Conservation (phyloP, 2,113 vertebrate species). For the Trematomus loennbergii region DNA sequence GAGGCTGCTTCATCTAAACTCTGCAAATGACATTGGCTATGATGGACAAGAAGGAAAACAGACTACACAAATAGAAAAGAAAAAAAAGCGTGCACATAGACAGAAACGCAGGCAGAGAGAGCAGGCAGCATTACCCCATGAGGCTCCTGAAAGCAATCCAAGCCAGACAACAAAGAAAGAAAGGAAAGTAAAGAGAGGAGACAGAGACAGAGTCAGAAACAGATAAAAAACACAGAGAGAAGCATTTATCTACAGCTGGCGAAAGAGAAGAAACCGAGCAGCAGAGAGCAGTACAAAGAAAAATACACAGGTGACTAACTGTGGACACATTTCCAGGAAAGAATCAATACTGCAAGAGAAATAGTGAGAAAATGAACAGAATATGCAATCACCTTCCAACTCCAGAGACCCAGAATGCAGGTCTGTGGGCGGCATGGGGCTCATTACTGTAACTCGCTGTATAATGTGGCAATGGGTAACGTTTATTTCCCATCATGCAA, state of each 20-base stretch:
- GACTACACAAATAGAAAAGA: constrained; percentile 22
- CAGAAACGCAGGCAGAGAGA: constrained; percentile 61
- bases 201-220: constrained; percentile 64
- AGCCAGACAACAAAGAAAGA: constrained; percentile 77
- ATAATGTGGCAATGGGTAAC: not conserved
- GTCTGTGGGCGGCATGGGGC: not conserved
- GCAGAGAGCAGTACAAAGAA: constrained; percentile 36
- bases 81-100: constrained; percentile 26
- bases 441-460: constrained; percentile 22
- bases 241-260: constrained; percentile 24
- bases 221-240: constrained; percentile 61
- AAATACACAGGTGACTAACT: constrained; percentile 29
- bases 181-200: constrained; percentile 41
- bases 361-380: constrained; percentile 23
- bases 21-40: constrained; percentile 26
- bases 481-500: not conserved
- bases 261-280: constrained; percentile 28
- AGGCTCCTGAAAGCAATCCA: constrained; percentile 96
- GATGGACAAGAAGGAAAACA: constrained; percentile 38
- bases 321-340: constrained; percentile 10
- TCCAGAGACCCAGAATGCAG: not conserved
- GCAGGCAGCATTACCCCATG: constrained; percentile 92
- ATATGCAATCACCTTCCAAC: not conserved
- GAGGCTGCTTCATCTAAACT: constrained; percentile 8
- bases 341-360: constrained; percentile 6